Base-by-base conservation (phyloP, 2,797 vertebrate genomes). In the Oryzias sinensis region DNA sequence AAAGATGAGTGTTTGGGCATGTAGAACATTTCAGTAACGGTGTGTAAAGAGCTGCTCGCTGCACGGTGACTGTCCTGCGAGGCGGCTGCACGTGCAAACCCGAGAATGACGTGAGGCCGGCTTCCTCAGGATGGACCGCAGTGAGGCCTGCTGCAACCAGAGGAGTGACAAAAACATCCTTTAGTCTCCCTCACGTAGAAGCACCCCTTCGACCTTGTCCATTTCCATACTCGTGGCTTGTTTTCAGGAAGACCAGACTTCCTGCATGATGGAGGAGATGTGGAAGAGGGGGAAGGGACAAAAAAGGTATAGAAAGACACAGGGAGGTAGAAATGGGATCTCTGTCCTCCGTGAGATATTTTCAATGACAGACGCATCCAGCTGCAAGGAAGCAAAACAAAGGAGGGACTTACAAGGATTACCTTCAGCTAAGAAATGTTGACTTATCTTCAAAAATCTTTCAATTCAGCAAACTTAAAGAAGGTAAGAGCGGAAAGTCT, bases 101-200 rank as follows among this genome's bases (percentile, higher is more conserved):
- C 70, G 54, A 52, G 61, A 53, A 72, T 92, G 90, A 92, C 83
- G 88, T 83, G 74, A 80, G 71, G 72, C 61, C 22, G 11, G 75
- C 78, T 92, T 93, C 84, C 89, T 86, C 87, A 91, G 77, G 88
- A 88, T 88, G 82, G 50, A 64, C 76, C 40, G 76, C 80, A 79
- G 70, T 56, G 58, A 66, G 83, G 87, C 74, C 59, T 56, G 24
- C 73, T 72, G 80, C 71, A 68, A 84, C 78, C 79, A 79, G 78
- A 70, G 73, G 76, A 72, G 77, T 18, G 87, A 90, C 89, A 87
- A 87, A 87, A 89, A 91, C 86, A 85, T 89, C 87, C 87, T 87
- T 67, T 84, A 29, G 27, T 41, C 14, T 70, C 86, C 79, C 72
- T 65, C 71, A 73, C 50, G 33, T 72, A 79, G 65, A 47, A 79